A percentile compares a stretch with the other conserved stretches of the same genome.
Conservation (phyloP, 2,797 vertebrate genomes). For the Pipistrellus kuhlii region DNA sequence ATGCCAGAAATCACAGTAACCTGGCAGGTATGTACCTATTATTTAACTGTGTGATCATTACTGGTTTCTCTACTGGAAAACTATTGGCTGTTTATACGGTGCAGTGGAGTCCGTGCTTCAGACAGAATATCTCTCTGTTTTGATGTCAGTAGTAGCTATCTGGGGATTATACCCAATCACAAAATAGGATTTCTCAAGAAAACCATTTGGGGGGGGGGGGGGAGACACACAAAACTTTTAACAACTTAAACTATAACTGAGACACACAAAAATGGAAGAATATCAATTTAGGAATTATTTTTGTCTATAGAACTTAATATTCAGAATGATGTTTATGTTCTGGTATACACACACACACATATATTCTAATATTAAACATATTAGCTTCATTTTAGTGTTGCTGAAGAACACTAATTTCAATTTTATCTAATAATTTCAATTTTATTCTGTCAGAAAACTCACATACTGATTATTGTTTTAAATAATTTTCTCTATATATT, state of each 20-base stretch:
- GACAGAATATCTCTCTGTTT: background rate
- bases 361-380: background rate
- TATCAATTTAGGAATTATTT: background rate
- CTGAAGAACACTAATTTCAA: background rate
- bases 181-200: background rate
- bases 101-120: background rate
- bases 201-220: background rate
- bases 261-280: background rate
- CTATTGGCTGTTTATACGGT: background rate
- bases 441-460: background rate
- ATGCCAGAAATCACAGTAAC: conserved; percentile 8
- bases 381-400: background rate
- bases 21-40: background rate
- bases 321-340: background rate
- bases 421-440: background rate
- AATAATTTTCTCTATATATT: background rate
- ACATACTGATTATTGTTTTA: background rate
- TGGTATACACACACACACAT: background rate
- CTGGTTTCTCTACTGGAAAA: background rate
- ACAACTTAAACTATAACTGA: background rate
- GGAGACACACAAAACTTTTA: background rate
- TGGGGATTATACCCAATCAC: background rate
- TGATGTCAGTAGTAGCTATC: background rate
- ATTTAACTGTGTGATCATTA: background rate
- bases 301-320: background rate